Percentiles rank a stretch among this genome's conserved stretches.
Evolutionary conservation across 2,113 vertebrate species (phyloP).

Genomic region (Ascaphus truei): DNA sequence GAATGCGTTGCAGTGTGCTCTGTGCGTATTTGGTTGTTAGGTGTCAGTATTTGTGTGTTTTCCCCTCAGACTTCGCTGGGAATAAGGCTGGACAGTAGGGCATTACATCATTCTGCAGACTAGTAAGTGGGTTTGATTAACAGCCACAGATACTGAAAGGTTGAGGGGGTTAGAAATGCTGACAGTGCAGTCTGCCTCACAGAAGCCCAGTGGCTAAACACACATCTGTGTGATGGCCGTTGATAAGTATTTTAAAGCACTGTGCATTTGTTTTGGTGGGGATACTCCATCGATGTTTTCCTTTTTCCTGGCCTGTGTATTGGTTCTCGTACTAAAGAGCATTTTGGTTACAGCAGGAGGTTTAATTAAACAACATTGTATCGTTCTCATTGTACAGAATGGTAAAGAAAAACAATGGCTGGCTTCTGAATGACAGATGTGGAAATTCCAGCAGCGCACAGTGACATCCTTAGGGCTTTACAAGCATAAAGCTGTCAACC

Average conservation of each 20-base stretch:
- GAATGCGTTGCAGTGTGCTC: constrained; percentile 29
- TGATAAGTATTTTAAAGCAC: not conserved
- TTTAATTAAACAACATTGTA: too few relatives aligned
- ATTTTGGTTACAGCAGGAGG: too few relatives aligned
- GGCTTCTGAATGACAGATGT: too few relatives aligned
- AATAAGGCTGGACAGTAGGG: constrained; percentile 57
- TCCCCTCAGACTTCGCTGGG: constrained; percentile 53
- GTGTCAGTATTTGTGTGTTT: constrained; percentile 41
- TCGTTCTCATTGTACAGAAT: too few relatives aligned
- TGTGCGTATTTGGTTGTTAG: constrained; percentile 44
- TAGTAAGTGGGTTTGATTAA: constrained; percentile 81
- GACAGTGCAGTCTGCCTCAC: constrained; percentile 63
- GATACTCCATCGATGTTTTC: too few relatives aligned
- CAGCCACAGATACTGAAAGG: constrained; percentile 67
- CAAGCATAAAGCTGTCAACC: not conserved
- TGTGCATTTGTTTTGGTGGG: not conserved
- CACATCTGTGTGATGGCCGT: constrained; percentile 4
- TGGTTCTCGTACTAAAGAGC: too few relatives aligned
- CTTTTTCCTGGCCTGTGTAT: too few relatives aligned
- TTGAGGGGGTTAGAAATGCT: constrained; percentile 62
- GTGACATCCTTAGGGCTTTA: not conserved
- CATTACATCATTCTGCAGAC: constrained; percentile 94
- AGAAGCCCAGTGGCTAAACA: constrained; percentile 40
- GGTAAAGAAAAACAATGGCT: too few relatives aligned
- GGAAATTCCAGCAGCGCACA: too few relatives aligned